A percentile compares a stretch with the other conserved stretches of the same genome.
These are phyloP conservation scores for Margaritifera margaritifera DNA, from an alignment of 2,888 invertebrate genomes.

Conservation along the genomic window DNA sequence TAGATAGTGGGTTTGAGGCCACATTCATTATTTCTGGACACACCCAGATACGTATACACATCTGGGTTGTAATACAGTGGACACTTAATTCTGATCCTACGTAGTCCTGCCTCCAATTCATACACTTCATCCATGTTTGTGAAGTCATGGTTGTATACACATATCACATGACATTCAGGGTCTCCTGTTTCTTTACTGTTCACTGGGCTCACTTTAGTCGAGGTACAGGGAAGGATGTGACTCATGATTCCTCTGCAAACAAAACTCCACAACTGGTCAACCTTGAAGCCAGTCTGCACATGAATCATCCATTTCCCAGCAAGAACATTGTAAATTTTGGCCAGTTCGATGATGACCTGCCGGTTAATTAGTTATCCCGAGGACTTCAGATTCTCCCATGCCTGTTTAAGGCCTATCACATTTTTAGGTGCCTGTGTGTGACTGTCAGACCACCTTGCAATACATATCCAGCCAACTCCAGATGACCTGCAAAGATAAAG, in stretches of 20 bases:
- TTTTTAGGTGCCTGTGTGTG: conserved; percentile 10
- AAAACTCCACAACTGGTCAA: conserved; percentile 41
- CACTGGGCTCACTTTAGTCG: conserved; percentile 28
- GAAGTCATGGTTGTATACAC: conserved; percentile 44
- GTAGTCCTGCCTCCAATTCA: conserved; percentile 30
- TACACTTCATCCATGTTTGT: conserved; percentile 35
- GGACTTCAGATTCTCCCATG: conserved; percentile 28
- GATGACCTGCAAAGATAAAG: conserved; percentile 11
- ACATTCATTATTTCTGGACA: conserved; percentile 38
- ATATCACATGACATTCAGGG: conserved; percentile 34
- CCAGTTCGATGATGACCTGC: conserved; percentile 35
- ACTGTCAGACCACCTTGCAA: background rate
- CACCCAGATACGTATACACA: conserved; percentile 39
- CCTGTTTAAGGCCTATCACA: conserved; percentile 18
- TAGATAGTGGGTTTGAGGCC: conserved; percentile 30
- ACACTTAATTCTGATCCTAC: conserved; percentile 39
- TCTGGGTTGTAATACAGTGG: conserved; percentile 46
- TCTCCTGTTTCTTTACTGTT: conserved; percentile 4
- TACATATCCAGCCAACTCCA: conserved; percentile 23
- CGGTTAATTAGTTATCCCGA: conserved; percentile 23
- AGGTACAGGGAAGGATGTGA: conserved; percentile 19
- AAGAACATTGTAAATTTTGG: conserved; percentile 25
- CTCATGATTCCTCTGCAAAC: conserved; percentile 31
- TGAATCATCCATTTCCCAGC: conserved; percentile 46
- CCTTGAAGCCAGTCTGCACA: conserved; percentile 36